Evolutionary conservation across 1,140 invertebrate genomes (phyloP), one percentile per base, ranked within the genome.

Genomic region (Planococcus citri): DNA sequence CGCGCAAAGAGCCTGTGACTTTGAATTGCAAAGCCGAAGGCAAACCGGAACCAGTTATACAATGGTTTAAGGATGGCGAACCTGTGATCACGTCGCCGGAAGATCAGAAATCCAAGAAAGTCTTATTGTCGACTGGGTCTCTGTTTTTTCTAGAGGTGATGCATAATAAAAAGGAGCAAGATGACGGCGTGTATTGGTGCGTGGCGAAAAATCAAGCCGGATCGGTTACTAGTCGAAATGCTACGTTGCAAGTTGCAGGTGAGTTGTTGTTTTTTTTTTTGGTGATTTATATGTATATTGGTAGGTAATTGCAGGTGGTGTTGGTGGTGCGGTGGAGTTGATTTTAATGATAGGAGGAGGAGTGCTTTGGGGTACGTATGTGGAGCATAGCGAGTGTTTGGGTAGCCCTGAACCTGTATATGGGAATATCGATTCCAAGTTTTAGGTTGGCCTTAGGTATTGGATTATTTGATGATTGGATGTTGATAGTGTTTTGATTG

Each of bases 11-110:
- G 77, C 89, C 89, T 24, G 92, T 92, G 1, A 81, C 93, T 33
- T 81, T 98, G 57, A 90, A 94, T 82, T 98, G 95, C 80, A 87
- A 88, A 69, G 95, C 95, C 14, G 87, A 87, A 78, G 95, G 95
- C 41, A 87, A 91, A 77, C 95, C 95, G 1, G 92, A 96, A 77
- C 95, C 95, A 4, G 87, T 84, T n/a, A 84, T 97, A 24, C 83
- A 87, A 73, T 97, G 94, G 94, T 87, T 88, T 74, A 95, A 91
- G 80, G 90, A 94, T 77, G 88, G 87, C 10, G 83, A 89, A 71
- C 79, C 78, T 6, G 77, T 91, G 73, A 85, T 87, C 74, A 82
- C 89, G 72, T 83, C 74, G 10, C 68, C 70, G 2, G 72, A 72
- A 4, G 73, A 73, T 1, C 61, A 68, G 4, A 71, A 72, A 21